A percentile compares a stretch with the other conserved stretches of the same genome.
Evolutionary conservation across 1,140 invertebrate genomes (phyloP).

Genomic region (Drosophila setifemur): DNA sequence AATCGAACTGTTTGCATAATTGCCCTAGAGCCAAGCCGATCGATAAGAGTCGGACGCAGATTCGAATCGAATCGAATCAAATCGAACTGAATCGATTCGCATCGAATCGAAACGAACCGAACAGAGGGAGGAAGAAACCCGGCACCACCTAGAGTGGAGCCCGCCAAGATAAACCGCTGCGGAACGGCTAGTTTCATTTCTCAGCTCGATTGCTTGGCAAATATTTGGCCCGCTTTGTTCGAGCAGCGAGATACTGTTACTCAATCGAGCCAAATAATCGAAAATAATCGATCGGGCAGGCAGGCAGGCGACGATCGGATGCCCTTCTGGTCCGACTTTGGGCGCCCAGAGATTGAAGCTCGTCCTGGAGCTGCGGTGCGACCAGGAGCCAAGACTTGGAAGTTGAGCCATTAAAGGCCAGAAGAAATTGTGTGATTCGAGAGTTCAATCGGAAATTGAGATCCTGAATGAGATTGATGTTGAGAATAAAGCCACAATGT

Average conservation of each 20-base stretch:
- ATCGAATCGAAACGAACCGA: neutral
- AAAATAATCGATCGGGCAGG: neutral
- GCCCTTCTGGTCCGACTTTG: too few relatives aligned
- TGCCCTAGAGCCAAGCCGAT: conserved; percentile 9
- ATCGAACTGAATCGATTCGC: too few relatives aligned
- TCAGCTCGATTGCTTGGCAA: conserved; percentile 72
- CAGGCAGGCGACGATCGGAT: conserved; percentile 12
- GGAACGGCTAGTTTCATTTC: conserved; percentile 72
- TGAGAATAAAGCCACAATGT: neutral
- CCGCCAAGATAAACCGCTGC: conserved; percentile 58
- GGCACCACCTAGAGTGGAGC: conserved; percentile 34
- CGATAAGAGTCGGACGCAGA: conserved; percentile 12
- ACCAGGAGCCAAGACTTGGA: neutral
- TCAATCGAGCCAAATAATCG: conserved; percentile 49
- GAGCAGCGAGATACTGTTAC: conserved; percentile 51
- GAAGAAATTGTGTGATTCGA: conserved; percentile 2
- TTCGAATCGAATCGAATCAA: neutral
- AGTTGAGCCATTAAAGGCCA: neutral
- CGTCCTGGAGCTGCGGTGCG: neutral
- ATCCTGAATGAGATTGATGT: conserved; percentile 29
- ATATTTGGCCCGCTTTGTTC: conserved; percentile 69
- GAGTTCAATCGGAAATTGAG: conserved; percentile 33
- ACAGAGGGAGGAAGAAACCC: neutral
- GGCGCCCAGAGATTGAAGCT: too few relatives aligned
- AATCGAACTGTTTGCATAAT: conserved; percentile 32